Conservation (phyloP, 1,140 invertebrate genomes). For the Drosophila mayri region DNA sequence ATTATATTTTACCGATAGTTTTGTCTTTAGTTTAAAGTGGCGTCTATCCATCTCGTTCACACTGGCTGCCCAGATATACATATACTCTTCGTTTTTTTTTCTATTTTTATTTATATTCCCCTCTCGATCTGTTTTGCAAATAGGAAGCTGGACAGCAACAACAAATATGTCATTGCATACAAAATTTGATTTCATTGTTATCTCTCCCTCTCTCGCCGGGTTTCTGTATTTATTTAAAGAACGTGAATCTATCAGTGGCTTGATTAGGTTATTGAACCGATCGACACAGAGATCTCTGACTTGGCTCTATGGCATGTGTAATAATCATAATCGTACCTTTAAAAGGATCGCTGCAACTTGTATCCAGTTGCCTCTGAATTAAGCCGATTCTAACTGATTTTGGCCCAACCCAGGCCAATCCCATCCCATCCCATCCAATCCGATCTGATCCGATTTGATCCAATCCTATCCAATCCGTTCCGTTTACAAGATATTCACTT, state of each 20-base stretch:
- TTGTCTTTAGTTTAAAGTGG: conserved; percentile 53
- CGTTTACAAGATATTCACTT: conserved; percentile 52
- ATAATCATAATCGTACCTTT: background rate
- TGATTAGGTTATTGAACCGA: conserved; percentile 55
- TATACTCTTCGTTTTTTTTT: background rate
- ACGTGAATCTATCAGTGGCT: conserved; percentile 36
- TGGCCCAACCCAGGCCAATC: background rate
- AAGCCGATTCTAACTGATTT: conserved; percentile 1
- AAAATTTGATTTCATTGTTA: conserved; percentile 57
- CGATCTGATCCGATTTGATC: conserved; percentile 16
- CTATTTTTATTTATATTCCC: conserved; percentile 12
- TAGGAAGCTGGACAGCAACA: conserved; percentile 23
- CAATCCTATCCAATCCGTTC: conserved; percentile 24
- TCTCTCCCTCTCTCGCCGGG: conserved; percentile 1
- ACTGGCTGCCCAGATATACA: background rate
- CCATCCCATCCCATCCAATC: background rate
- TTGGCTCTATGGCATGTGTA: no score
- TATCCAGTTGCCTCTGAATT: conserved; percentile 6
- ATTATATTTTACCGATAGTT: conserved; percentile 76
- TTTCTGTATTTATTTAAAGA: conserved; percentile 32
- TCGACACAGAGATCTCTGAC: no score
- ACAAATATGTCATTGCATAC: conserved; percentile 56
- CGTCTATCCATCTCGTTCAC: conserved; percentile 42
- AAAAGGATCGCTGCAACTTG: conserved; percentile 21
- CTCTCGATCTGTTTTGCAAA: conserved; percentile 48